A percentile compares a stretch with the other conserved stretches of the same genome.
phyloP scores from a whole-genome alignment of 2,113 vertebrate species.

The Nanorana parkeri region DNA sequence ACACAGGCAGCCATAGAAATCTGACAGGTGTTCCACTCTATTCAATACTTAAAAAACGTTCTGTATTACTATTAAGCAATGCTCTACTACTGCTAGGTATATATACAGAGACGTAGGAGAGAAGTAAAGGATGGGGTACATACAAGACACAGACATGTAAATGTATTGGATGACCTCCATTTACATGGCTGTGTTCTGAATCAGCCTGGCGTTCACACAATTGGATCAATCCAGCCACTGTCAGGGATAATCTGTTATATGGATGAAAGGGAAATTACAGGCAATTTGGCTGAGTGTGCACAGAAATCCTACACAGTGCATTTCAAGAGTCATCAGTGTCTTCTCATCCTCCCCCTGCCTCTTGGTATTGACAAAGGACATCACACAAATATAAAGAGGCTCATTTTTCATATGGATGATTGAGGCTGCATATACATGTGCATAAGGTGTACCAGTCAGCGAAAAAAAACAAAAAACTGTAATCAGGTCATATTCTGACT shows the following conservation, averaged over 20 bases:
- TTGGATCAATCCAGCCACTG: slow-evolving; percentile 7
- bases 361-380: slow-evolving; percentile 19
- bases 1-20: too few species aligned
- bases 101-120: too few species aligned
- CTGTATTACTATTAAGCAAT: too few species aligned
- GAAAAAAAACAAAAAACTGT: neutral
- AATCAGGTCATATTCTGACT: too few species aligned
- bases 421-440: neutral
- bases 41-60: too few species aligned
- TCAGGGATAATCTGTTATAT: slow-evolving; percentile 20
- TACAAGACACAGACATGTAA: too few species aligned
- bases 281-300: slow-evolving; percentile 31
- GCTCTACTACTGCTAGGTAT: too few species aligned
- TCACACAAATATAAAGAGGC: neutral
- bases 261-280: slow-evolving; percentile 28
- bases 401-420: slow-evolving; percentile 6
- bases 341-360: slow-evolving; percentile 18
- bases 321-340: slow-evolving; percentile 25
- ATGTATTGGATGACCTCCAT: too few species aligned
- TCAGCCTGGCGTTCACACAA: neutral
- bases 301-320: slow-evolving; percentile 29
- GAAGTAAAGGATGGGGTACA: too few species aligned
- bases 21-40: too few species aligned
- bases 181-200: neutral
- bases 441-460: too few species aligned